Evolutionary conservation across 2,888 invertebrate species (phyloP), one percentile per base, ranked within the genome.

Genomic region (Stenchaetothrips biformis): DNA sequence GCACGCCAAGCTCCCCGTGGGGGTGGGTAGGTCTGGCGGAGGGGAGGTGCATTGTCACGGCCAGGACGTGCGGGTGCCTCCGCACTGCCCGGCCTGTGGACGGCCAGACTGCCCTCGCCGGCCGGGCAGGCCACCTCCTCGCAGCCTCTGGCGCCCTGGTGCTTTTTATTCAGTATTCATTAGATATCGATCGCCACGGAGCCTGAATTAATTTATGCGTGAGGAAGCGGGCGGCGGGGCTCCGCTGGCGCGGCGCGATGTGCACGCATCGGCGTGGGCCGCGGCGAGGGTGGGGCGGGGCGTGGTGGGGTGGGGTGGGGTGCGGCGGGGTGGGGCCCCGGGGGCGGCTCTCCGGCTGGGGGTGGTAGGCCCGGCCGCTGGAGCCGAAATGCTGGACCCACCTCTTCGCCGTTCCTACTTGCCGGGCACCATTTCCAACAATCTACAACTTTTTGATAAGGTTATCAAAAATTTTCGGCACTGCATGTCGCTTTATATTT

Each of bases 381-480:
- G 53, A 53, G 53, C 53, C 53, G 4, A 25, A 53, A 53, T 53
- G 53, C 53, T 21, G 67, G 25, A 21, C 21, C 67, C 67, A 74
- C 67, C 67, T 74, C 67, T 25, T 74, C 25, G 67, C 67, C 67
- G 21, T 25, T 74, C 25, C 67, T 74, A 25, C 21, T 7, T 11
- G 67, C 67, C 67, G 67, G 67, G 67, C 21, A 21, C 67, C 21
- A 21, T 74, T 74, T 74, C 67, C 67, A 74, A 74, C 67, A 74
- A 74, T 74, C 67, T 74, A 74, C 67, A 74, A 74, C 67, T 74
- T 74, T 74, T 74, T 74, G 67, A 74, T 74, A 74, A 74, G 67
- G 67, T 74, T 74, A 74, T 74, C 67, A 74, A 74, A 74, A 74
- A 74, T 74, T 74, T 74, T 74, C 67, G 7, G 67, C 67, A 21